Base-by-base conservation (phyloP, 1,140 invertebrate genomes). In the Ylistrum balloti region DNA sequence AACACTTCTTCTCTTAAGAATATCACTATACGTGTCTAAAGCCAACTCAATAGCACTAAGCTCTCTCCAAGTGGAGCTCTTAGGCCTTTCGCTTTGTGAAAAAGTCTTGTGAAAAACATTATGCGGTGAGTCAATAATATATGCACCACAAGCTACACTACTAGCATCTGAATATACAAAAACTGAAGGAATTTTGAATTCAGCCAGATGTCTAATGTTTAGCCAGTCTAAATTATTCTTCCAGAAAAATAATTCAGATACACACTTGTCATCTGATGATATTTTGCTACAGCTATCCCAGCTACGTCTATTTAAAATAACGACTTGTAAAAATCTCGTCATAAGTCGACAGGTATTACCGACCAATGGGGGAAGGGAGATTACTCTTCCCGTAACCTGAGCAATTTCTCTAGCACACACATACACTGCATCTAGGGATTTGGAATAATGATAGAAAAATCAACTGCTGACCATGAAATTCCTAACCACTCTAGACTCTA, bases 401-500 rank as follows among this genome's bases (percentile, higher is more conserved):
- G 35, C 91, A 87, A 28, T 89, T 88, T 33, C 38, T 45, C 56
- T 34, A 20, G 91, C 88, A 33, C 90, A 88, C 17, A 45, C 28
- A 45, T 41, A 85, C 41, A 33, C 10, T 90, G 86, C 74, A 89
- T 86, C 41, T 86, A 41, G 20, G n/a, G n/a, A n/a, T 92, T 88
- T 9, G 89, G 41, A n/a, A 92, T 89, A 13, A 28, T 38, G n/a
- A 90, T 41, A 38, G 38, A 56, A 88, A 92, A 92, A 56, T 41
- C 33, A 86, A 28, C 22, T 0, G 41, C 38, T 45, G 89, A 48
- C 89, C 88, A 90, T 45, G 89, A 22, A 28, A 92, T 56, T n/a
- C 88, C 91, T n/a, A 90, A 45, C 90, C 91, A 89, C 85, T 91
- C 91, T 56, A 92, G 41, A 13, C 33, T 1, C 38, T 92, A 56